These are phyloP conservation scores for Rhodophaea formosa DNA, from an alignment of 2,888 invertebrate genomes.

Conservation along the genomic window DNA sequence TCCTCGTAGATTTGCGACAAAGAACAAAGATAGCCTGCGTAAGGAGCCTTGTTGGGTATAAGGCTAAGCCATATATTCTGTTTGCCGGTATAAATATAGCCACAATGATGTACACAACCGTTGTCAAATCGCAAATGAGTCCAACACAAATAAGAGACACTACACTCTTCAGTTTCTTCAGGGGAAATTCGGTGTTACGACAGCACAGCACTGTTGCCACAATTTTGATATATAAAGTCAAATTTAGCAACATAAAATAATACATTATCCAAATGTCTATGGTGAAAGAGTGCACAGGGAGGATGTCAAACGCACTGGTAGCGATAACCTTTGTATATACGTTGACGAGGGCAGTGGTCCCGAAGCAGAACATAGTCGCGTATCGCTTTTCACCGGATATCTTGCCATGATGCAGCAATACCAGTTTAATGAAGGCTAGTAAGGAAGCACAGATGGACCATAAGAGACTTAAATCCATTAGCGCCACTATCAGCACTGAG, in stretches of 20 bases:
- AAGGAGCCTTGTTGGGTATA: background rate
- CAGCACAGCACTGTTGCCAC: constrained; percentile 26
- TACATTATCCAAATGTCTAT: background rate
- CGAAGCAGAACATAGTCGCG: constrained; percentile 17
- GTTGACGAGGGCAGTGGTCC: background rate
- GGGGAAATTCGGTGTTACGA: constrained; percentile 22
- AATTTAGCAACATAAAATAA: constrained; percentile 9
- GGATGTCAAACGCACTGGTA: background rate
- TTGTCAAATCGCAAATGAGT: constrained; percentile 23
- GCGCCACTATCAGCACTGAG: too few relatives aligned
- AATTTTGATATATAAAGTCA: constrained; percentile 22
- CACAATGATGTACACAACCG: background rate
- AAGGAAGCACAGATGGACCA: constrained; percentile 25
- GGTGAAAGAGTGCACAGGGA: background rate
- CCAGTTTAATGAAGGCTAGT: constrained; percentile 25
- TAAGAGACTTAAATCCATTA: background rate
- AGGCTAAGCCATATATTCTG: background rate
- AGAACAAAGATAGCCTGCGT: background rate
- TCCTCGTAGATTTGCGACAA: background rate
- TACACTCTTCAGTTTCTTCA: constrained; percentile 21
- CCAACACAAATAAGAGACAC: constrained; percentile 28
- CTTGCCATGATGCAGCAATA: constrained; percentile 19
- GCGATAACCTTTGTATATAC: constrained; percentile 6
- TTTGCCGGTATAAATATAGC: background rate
- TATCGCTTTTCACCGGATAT: constrained; percentile 15